These are phyloP conservation scores for Tauraco erythrolophus DNA, from an alignment of 2,113 vertebrate genomes.

Conservation along the genomic window DNA sequence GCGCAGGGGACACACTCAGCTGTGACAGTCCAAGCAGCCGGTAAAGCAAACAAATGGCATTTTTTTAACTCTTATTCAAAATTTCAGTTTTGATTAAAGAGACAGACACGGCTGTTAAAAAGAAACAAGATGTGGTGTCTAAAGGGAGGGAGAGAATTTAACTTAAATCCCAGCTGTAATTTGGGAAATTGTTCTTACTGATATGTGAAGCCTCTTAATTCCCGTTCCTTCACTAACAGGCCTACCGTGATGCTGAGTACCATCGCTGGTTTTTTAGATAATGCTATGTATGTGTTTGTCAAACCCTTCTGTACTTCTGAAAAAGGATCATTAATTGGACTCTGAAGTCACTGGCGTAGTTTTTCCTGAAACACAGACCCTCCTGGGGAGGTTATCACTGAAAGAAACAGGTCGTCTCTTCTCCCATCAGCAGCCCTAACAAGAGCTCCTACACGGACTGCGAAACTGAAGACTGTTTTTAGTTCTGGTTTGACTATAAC, in stretches of 20 bases:
- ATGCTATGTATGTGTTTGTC: fast-evolving
- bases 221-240: neutral
- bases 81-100: neutral
- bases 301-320: neutral
- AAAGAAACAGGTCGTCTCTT: neutral
- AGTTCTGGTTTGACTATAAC: neutral
- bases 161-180: neutral
- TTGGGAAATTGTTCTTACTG: neutral
- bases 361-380: neutral
- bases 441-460: neutral
- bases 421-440: neutral
- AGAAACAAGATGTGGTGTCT: neutral
- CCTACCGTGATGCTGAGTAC: neutral
- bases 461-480: neutral
- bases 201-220: neutral
- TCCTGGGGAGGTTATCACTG: neutral
- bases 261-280: neutral
- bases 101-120: neutral
- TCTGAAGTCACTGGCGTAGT: neutral
- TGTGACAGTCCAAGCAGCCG: neutral
- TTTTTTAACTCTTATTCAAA: constrained; percentile 12
- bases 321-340: neutral
- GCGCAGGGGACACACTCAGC: neutral
- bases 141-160: neutral
- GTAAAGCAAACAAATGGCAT: neutral